Evolutionary conservation across 2,797 vertebrate genomes (phyloP).

Genomic region (Dendrocincla fuliginosa): DNA sequence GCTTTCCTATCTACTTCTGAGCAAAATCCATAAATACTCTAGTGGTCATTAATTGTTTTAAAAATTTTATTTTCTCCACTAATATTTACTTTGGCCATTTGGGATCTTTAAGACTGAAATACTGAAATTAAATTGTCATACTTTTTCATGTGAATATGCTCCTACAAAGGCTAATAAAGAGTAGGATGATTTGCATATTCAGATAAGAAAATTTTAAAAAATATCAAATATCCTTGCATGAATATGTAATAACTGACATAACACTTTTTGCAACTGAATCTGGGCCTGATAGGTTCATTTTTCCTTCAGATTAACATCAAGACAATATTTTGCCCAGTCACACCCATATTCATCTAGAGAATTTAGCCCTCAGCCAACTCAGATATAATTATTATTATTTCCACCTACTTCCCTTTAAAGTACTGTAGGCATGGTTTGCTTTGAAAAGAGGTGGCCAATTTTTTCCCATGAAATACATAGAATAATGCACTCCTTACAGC

Average conservation of each 20-base stretch:
- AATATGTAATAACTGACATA: background rate
- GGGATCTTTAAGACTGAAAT: background rate
- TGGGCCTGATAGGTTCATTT: background rate
- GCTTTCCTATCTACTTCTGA: background rate
- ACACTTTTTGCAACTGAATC: background rate
- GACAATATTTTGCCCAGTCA: constrained; percentile 14
- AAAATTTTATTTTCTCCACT: background rate
- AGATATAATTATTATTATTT: constrained; percentile 55
- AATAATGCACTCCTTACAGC: background rate
- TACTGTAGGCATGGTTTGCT: background rate
- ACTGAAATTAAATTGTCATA: background rate
- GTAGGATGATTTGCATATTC: background rate
- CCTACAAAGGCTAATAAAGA: background rate
- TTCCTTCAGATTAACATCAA: constrained; percentile 3
- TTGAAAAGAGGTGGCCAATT: constrained; percentile 27
- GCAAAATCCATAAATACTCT: background rate
- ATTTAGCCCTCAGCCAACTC: constrained; percentile 43
- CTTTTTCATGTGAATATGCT: background rate
- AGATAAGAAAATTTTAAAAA: background rate
- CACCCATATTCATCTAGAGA: constrained; percentile 31
- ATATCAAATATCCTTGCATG: background rate
- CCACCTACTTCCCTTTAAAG: constrained; percentile 27
- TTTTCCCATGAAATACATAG: constrained; percentile 45
- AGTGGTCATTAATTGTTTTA: background rate
- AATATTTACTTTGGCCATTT: background rate